A percentile compares a stretch with the other conserved stretches of the same genome.
Evolutionary conservation across 2,888 invertebrate species (phyloP).

Genomic region (Sinelater perroti): DNA sequence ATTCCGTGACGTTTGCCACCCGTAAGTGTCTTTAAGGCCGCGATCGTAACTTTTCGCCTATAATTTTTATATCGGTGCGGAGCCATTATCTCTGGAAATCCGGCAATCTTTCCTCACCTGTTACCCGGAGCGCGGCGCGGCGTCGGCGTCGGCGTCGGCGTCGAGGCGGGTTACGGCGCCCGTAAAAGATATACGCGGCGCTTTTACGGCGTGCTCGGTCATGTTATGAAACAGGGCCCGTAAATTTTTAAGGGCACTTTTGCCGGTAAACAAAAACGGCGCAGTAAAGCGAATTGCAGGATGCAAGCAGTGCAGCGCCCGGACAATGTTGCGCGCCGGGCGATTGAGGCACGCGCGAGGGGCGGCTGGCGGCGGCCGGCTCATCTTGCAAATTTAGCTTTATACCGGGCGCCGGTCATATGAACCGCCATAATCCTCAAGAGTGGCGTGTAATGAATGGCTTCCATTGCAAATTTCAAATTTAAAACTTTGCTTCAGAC

Average conservation of each 20-base stretch:
- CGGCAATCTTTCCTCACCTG: conserved; percentile 35
- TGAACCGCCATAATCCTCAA: too few relatives aligned
- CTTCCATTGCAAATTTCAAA: too few relatives aligned
- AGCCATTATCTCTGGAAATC: conserved; percentile 31
- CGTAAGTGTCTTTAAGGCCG: conserved; percentile 16
- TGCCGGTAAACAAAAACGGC: conserved; percentile 35
- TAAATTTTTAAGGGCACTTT: conserved; percentile 39
- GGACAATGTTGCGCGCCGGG: conserved; percentile 14
- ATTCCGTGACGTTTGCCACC: conserved; percentile 11
- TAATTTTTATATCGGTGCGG: conserved; percentile 28
- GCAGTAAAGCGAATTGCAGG: conserved; percentile 21
- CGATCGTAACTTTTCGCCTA: conserved; percentile 28
- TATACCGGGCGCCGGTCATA: too few relatives aligned
- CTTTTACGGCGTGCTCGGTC: conserved; percentile 30
- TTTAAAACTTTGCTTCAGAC: too few relatives aligned
- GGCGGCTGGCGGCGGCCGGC: too few relatives aligned
- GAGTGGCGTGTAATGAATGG: too few relatives aligned
- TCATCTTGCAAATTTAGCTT: too few relatives aligned
- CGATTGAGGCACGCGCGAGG: too few relatives aligned
- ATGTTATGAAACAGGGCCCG: conserved; percentile 39
- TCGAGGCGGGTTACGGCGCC: conserved; percentile 23
- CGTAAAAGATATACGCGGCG: conserved; percentile 30
- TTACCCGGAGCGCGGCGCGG: conserved; percentile 22
- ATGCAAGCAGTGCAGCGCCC: conserved; percentile 6
- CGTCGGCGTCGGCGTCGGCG: conserved; percentile 1